Conservation (phyloP, 2,888 invertebrate species). For the Brachyopa scutellaris region DNA sequence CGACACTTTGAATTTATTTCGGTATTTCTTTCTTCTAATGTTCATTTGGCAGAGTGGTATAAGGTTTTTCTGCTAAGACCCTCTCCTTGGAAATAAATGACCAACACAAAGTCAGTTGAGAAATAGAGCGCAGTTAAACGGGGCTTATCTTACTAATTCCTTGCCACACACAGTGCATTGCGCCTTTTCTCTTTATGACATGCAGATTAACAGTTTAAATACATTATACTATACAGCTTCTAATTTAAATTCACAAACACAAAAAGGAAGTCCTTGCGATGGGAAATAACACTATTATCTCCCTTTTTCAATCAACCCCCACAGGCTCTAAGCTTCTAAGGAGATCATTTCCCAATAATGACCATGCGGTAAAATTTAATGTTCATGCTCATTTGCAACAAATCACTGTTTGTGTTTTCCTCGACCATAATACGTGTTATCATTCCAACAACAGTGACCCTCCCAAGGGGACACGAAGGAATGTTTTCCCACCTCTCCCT, state of each 20-base stretch:
- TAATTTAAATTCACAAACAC: neutral
- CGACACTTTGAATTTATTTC: constrained; percentile 27
- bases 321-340: neutral
- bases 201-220: too few species aligned
- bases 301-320: constrained; percentile 13
- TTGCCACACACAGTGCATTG: too few species aligned
- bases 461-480: neutral
- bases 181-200: too few species aligned
- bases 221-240: too few species aligned
- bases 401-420: constrained; percentile 43
- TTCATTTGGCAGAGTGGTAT: constrained; percentile 2
- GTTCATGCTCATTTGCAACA: constrained; percentile 44
- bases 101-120: neutral
- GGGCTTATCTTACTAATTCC: too few species aligned
- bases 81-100: constrained; percentile 9
- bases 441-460: neutral
- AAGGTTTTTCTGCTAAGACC: neutral
- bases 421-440: constrained; percentile 35
- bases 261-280: too few species aligned
- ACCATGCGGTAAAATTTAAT: constrained; percentile 28
- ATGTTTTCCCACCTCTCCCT: neutral
- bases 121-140: neutral
- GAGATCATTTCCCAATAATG: constrained; percentile 31
- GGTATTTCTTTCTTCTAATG: neutral
- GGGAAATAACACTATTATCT: neutral